Evolutionary conservation across 2,888 invertebrate genomes (phyloP), one percentile per base, ranked within the genome.

Genomic region (Ophioninae sp.): DNA sequence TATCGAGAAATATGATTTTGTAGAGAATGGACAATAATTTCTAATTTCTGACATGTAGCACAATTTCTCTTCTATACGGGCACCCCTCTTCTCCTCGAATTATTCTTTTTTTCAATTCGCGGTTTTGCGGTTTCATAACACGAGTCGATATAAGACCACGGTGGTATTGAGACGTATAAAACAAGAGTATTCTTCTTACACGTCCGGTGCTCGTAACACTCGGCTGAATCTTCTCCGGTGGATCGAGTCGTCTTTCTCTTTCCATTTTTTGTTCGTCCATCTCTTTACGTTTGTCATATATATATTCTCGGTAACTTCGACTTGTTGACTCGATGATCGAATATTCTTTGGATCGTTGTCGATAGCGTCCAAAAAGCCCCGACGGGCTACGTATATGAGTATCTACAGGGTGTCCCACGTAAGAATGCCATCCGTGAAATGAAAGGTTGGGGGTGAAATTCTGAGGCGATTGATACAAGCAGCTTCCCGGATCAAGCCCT

Each of bases 81-180:
- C 20, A 13, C 8, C 71, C 20, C 6, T 41, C 44, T 63, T 20
- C 22, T 37, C 7, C 51, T 65, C 22, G 17, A 61, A 56, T 79
- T n/a, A 56, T 79, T 41, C 23, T 59, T 79, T 73, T 67, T 67
- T 44, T 72, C 67, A 61, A 58, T 63, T 82, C 72, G 82, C 17
- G 82, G 82, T 82, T 39, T 82, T 82, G 73, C 30, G 82, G 82
- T 68, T 82, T 68, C 63, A 78, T 82, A 82, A 82, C 63, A 65
- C 73, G 82, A 82, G 61, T 56, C 78, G 81, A 67, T 72, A 30
- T 23, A 30, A 71, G 71, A 37, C 22, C 37, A 71, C 63, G 78
- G 78, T 72, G 58, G 79, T 58, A 23, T 51, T 20, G 41, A 58
- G 64, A 39, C 64, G 64, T 22, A 71, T 64, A 71, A 72, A 44